Percentiles rank a stretch among this genome's conserved stretches.
Evolutionary conservation across 2,797 vertebrate species (phyloP).

Genomic region (Diplodus puntazzo): DNA sequence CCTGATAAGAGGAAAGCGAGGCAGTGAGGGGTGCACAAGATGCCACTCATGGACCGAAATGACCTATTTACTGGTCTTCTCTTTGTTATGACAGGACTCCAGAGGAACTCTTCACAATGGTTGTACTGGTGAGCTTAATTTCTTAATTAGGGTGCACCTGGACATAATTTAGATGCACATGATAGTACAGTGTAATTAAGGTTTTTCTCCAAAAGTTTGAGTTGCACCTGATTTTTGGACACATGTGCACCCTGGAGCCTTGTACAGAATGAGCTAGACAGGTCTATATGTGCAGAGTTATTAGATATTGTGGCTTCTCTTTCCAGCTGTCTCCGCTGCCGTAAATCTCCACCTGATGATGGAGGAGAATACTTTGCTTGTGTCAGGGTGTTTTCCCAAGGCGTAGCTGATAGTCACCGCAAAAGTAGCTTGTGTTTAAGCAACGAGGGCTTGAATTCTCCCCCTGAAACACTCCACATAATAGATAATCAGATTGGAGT

Average conservation of each 20-base stretch:
- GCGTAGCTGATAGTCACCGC: not conserved
- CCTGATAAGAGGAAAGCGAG: not conserved
- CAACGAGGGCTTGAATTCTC: not conserved
- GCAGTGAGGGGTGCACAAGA: not conserved
- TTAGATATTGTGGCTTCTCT: constrained; percentile 13
- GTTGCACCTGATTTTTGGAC: no score
- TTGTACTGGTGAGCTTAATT: no score
- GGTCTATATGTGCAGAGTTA: not conserved
- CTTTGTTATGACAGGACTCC: no score
- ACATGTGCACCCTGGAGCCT: no score
- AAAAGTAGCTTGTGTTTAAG: not conserved
- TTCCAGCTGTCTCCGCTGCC: constrained; percentile 22
- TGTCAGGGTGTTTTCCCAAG: constrained; percentile 28
- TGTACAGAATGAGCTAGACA: not conserved
- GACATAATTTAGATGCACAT: no score
- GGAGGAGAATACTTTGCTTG: constrained; percentile 20
- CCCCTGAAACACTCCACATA: not conserved
- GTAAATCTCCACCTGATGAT: constrained; percentile 44
- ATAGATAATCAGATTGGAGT: not conserved
- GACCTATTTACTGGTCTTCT: not conserved
- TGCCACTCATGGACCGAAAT: not conserved
- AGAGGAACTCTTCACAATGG: no score
- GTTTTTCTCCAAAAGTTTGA: no score
- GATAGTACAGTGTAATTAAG: no score
- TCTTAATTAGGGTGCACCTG: no score